phyloP scores from a whole-genome alignment of 2,113 vertebrate species.

The Otolemur garnettii region DNA sequence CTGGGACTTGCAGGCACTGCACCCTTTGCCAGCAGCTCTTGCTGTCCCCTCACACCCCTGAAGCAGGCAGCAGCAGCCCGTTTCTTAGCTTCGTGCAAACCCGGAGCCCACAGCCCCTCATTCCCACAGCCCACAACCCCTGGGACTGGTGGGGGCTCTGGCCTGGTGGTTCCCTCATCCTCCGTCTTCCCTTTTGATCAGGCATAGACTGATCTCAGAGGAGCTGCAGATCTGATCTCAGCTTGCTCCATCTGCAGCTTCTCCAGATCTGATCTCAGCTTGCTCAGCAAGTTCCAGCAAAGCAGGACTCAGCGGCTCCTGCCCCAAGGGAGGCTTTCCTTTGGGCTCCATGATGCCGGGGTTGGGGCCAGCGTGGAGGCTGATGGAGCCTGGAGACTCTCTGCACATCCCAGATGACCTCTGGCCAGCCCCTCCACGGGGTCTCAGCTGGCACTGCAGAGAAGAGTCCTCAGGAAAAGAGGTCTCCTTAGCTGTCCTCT shows the following conservation, averaged over 20 bases:
- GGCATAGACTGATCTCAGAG: neutral
- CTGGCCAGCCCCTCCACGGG: neutral
- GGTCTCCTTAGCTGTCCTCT: neutral
- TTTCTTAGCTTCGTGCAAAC: neutral
- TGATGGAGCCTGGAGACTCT: neutral
- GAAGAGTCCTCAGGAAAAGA: neutral
- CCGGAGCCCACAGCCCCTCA: neutral
- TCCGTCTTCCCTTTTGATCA: conserved; percentile 16
- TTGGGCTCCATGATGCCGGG: neutral
- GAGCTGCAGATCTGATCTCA: neutral
- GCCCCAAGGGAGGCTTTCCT: neutral
- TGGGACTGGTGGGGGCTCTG: neutral
- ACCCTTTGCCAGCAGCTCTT: neutral
- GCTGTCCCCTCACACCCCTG: accelerated
- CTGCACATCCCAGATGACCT: neutral
- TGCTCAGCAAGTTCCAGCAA: neutral
- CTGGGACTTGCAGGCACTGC: neutral
- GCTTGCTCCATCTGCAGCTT: no score
- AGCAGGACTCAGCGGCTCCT: neutral
- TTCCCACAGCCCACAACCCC: neutral
- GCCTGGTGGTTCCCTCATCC: neutral
- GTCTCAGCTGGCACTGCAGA: accelerated
- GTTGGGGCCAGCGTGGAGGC: accelerated
- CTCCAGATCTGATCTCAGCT: conserved; percentile 10
- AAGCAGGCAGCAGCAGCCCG: accelerated